Conservation (phyloP, 1,140 invertebrate genomes). For the Aporrectodea caliginosa region DNA sequence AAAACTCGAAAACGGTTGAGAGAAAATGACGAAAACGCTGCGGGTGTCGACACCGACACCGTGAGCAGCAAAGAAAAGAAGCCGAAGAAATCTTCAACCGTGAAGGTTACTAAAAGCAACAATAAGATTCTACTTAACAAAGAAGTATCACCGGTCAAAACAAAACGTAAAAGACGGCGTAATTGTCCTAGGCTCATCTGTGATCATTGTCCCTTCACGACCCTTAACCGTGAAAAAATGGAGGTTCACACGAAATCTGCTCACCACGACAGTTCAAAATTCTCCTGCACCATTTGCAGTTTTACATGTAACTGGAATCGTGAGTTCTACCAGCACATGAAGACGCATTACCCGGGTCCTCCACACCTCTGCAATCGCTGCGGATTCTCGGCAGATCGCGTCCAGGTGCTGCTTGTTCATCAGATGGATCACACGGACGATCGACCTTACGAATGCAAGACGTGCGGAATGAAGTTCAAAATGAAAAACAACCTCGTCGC, state of each 20-base stretch:
- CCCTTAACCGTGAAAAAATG: conserved; percentile 56
- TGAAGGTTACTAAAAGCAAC: not conserved
- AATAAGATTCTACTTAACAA: not conserved
- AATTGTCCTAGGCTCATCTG: conserved; percentile 49
- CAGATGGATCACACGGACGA: conserved; percentile 60
- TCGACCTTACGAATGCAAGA: conserved; percentile 57
- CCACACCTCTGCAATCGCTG: conserved; percentile 65
- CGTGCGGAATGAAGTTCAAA: conserved; percentile 56
- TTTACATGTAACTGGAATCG: conserved; percentile 65
- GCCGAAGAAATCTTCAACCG: not conserved
- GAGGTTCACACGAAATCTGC: conserved; percentile 59
- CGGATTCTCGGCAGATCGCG: conserved; percentile 58
- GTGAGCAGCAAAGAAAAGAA: conserved; percentile 3
- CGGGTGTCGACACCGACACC: conserved; percentile 6
- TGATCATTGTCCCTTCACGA: conserved; percentile 59
- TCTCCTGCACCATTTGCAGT: conserved; percentile 63
- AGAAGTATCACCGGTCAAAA: not conserved
- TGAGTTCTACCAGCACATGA: conserved; percentile 66
- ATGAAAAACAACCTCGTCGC: conserved; percentile 57
- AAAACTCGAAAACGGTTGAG: conserved; percentile 34
- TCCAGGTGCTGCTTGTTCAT: conserved; percentile 61
- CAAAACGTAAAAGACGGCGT: not conserved
- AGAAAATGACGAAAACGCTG: conserved; percentile 40
- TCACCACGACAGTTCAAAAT: conserved; percentile 62
- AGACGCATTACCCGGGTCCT: conserved; percentile 63